Evolutionary conservation across 1,140 invertebrate genomes (phyloP).

Genomic region (Tetragnatha versicolor): DNA sequence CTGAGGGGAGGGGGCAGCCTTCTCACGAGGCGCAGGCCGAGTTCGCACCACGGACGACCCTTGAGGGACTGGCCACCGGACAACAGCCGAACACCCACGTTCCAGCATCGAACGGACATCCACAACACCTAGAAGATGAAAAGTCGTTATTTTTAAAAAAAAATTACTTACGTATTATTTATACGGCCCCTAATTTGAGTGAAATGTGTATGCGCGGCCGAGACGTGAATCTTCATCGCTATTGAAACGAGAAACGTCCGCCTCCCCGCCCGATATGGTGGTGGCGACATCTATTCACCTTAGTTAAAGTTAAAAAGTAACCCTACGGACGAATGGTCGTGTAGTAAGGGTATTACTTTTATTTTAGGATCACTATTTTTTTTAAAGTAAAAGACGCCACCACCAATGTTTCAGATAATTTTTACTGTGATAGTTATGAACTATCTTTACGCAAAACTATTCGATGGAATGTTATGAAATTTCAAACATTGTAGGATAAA

Average conservation of each 20-base stretch:
- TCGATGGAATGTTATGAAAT: no score
- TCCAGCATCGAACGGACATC: constrained; percentile 6
- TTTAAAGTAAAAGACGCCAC: no score
- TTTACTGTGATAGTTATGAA: no score
- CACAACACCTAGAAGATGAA: neutral
- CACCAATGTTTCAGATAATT: no score
- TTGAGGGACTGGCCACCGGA: neutral
- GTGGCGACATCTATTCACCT: neutral
- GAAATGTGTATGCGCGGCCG: no score
- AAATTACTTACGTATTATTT: neutral
- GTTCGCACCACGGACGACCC: neutral
- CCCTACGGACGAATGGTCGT: no score
- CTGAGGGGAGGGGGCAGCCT: neutral
- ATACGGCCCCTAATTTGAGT: neutral
- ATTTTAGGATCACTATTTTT: no score
- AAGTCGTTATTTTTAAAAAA: neutral
- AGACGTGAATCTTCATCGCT: neutral
- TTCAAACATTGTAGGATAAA: no score
- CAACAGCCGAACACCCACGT: neutral
- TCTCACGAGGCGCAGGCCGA: neutral
- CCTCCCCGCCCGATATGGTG: neutral
- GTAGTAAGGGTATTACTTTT: no score
- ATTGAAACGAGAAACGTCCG: neutral
- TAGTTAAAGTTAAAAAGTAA: no score
- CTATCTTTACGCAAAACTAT: no score